Percentiles rank a stretch among this genome's conserved stretches.
Conservation (phyloP, 2,888 invertebrate species). For the Disparrhopalites patrizii region DNA sequence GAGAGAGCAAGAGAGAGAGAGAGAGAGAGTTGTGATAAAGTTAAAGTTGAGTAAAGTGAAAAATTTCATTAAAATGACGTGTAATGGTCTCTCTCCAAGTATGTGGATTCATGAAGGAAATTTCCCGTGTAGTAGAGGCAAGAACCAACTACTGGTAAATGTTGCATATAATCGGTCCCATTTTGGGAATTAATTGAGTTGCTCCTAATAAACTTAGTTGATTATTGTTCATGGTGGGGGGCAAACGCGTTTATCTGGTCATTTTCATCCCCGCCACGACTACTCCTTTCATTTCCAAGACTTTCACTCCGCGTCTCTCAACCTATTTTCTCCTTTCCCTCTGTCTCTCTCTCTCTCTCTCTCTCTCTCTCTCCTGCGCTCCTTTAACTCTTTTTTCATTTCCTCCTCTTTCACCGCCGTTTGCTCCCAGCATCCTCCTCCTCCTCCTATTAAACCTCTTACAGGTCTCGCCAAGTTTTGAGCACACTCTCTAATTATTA, state of each 20-base stretch:
- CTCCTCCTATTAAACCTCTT: too few relatives aligned
- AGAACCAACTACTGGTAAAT: background rate
- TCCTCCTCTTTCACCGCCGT: background rate
- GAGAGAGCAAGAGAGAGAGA: too few relatives aligned
- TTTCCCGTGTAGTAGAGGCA: background rate
- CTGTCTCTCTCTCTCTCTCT: background rate
- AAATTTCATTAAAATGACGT: too few relatives aligned
- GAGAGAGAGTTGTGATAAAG: too few relatives aligned
- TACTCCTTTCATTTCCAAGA: too few relatives aligned
- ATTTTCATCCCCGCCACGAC: slow-evolving; percentile 6
- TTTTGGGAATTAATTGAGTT: background rate
- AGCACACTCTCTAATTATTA: too few relatives aligned
- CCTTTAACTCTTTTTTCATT: background rate
- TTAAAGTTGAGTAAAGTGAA: too few relatives aligned
- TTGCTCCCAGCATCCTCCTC: background rate
- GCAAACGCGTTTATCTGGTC: slow-evolving; percentile 4
- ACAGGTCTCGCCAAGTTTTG: too few relatives aligned
- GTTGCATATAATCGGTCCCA: background rate
- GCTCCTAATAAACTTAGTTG: slow-evolving; percentile 1
- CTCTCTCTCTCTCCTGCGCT: too few relatives aligned
- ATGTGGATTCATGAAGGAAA: too few relatives aligned
- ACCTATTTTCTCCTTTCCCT: background rate
- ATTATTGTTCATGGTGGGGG: background rate
- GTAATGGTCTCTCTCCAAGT: too few relatives aligned
- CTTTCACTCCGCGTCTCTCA: too few relatives aligned